Evolutionary conservation across 2,888 invertebrate species (phyloP).

Genomic region (Lasioglossum morio): DNA sequence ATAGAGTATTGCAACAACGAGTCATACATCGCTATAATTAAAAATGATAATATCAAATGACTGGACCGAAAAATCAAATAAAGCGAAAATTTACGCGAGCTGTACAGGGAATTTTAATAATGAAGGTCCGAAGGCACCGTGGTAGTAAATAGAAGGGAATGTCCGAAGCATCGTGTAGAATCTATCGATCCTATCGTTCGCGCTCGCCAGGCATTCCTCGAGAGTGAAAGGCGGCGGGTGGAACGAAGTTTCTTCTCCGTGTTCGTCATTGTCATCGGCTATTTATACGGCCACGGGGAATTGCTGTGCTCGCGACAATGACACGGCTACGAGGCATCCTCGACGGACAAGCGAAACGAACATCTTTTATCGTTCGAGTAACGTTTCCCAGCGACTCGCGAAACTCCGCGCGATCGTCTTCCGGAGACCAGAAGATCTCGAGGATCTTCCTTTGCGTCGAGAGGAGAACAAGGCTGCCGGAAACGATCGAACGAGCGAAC

Average conservation of each 20-base stretch:
- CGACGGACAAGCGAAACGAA: not conserved
- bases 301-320: not conserved
- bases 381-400: not conserved
- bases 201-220: constrained; percentile 5
- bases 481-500: constrained; percentile 13
- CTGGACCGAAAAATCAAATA: no score
- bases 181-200: not conserved
- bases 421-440: not conserved
- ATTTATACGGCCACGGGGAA: constrained; percentile 25
- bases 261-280: constrained; percentile 30
- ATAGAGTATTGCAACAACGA: not conserved
- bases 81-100: no score
- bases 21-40: no score
- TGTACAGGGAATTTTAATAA: no score
- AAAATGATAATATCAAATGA: no score
- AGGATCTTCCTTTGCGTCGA: not conserved
- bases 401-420: not conserved
- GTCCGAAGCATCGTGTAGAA: not conserved
- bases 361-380: not conserved
- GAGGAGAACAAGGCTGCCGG: not conserved
- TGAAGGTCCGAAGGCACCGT: no score
- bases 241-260: constrained; percentile 20
- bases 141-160: not conserved
- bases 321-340: not conserved
- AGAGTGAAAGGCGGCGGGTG: constrained; percentile 29